These are phyloP conservation scores for Lepus oiostolus DNA, from an alignment of 2,797 vertebrate species.

Conservation along the genomic window DNA sequence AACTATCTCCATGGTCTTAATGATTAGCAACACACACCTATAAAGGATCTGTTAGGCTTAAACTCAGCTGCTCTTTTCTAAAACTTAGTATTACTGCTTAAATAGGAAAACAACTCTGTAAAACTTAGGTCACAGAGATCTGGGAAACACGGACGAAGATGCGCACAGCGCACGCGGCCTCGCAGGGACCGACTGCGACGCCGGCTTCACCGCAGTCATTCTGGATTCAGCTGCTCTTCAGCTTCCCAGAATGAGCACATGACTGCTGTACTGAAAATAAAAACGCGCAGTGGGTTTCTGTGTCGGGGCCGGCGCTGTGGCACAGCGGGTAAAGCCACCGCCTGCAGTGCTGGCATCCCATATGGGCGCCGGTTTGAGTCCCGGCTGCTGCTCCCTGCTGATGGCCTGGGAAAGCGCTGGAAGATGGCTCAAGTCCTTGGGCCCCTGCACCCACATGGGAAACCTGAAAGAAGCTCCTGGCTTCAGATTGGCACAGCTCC, in stretches of 20 bases:
- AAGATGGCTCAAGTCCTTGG: too few species aligned
- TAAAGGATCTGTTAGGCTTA: background rate
- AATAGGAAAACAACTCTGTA: background rate
- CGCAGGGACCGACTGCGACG: too few species aligned
- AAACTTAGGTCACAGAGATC: background rate
- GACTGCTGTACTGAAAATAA: slow-evolving; percentile 39
- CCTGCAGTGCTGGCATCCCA: too few species aligned
- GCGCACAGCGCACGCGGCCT: too few species aligned
- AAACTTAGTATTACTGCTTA: slow-evolving; percentile 15
- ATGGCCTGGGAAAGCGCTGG: too few species aligned
- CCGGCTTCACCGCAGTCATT: background rate
- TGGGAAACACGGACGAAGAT: background rate
- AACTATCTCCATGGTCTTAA: slow-evolving; percentile 9
- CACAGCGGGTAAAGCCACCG: too few species aligned
- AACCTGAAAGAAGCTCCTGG: too few species aligned
- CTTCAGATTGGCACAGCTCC: too few species aligned
- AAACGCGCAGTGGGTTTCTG: background rate
- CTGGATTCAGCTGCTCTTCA: background rate
- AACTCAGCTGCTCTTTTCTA: slow-evolving; percentile 31
- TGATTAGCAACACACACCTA: background rate
- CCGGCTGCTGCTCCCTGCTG: too few species aligned
- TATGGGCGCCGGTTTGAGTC: too few species aligned
- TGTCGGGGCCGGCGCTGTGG: too few species aligned
- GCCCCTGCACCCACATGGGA: too few species aligned
- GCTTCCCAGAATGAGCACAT: background rate